These are phyloP conservation scores for Taenaris catops DNA, from an alignment of 2,888 invertebrate genomes.

Conservation along the genomic window DNA sequence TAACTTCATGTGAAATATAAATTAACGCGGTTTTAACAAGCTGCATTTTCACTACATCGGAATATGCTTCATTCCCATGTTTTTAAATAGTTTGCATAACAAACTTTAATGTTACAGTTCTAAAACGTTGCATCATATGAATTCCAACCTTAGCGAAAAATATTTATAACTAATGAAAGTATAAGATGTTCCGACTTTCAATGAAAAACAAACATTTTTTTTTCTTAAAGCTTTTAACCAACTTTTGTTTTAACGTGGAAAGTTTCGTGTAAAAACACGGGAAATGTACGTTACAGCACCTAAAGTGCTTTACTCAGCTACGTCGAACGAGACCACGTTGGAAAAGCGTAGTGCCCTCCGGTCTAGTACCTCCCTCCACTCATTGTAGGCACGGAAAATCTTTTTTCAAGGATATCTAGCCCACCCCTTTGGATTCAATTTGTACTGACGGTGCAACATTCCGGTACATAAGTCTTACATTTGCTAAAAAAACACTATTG, in stretches of 20 bases:
- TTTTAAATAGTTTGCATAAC: no score
- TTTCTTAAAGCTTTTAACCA: conserved; percentile 3
- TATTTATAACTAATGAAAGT: no score
- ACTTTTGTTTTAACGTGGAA: conserved; percentile 13
- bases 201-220: no score
- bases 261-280: conserved; percentile 14
- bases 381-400: conserved; percentile 24
- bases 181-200: no score
- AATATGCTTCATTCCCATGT: no score
- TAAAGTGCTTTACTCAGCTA: conserved; percentile 33
- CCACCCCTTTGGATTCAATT: conserved; percentile 28
- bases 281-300: conserved; percentile 15
- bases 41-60: no score
- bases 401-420: conserved; percentile 26
- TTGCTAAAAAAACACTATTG: conserved; percentile 15
- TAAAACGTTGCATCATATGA: no score
- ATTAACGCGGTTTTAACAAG: no score
- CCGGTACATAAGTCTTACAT: conserved; percentile 11
- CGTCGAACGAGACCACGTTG: conserved; percentile 38
- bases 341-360: conserved; percentile 47
- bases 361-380: conserved; percentile 36
- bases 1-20: no score
- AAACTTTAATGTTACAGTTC: no score
- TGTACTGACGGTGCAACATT: conserved; percentile 22
- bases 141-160: no score